Evolutionary conservation across 1,140 invertebrate genomes (phyloP), one percentile per base, ranked within the genome.

Genomic region (Pogonognathellus flavescens): DNA sequence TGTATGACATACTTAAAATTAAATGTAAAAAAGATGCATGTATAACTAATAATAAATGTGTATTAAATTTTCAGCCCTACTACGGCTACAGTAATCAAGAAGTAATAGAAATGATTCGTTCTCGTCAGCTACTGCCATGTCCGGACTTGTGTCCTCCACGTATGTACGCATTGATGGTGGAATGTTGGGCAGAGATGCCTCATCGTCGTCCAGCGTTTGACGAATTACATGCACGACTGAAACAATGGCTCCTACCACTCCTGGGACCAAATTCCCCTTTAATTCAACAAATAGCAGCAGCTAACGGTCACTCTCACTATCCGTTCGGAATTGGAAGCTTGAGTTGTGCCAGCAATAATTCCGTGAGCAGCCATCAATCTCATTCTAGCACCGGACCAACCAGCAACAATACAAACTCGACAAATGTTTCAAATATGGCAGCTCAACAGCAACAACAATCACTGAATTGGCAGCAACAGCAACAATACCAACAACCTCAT

Each of bases 41-140:
- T n/a, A n/a, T n/a, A n/a, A n/a, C n/a, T n/a, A n/a, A n/a, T n/a
- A n/a, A n/a, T n/a, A n/a, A 25, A 62, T 55, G 8, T 31, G 80
- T 50, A 80, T 62, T 31, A 22, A 66, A 57, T 60, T 87, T 53
- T 82, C 90, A 96, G 93, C 97, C 96, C 1, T 98, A 97, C 89
- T 97, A 95, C 90, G 97, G 97, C 13, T 97, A 97, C 90, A 96
- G 95, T 88, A 99, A 99, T 90, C 97, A 98, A 90, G 98, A 99
- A 91, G 98, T 99, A 0, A 98, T 99, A 89, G 95, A 98, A 88
- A 97, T 99, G 95, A 97, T 99, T 55, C 93, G 97, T 4, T 95
- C 95, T 1, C 93, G 97, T 16, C 97, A 99, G 90, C 92, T 99
- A n/a, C 92, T 99, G 50, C 95, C 97, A 0, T 96, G 96, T 90